phyloP scores from a whole-genome alignment of 2,888 invertebrate genomes.

The Perizoma flavofasciatum region DNA sequence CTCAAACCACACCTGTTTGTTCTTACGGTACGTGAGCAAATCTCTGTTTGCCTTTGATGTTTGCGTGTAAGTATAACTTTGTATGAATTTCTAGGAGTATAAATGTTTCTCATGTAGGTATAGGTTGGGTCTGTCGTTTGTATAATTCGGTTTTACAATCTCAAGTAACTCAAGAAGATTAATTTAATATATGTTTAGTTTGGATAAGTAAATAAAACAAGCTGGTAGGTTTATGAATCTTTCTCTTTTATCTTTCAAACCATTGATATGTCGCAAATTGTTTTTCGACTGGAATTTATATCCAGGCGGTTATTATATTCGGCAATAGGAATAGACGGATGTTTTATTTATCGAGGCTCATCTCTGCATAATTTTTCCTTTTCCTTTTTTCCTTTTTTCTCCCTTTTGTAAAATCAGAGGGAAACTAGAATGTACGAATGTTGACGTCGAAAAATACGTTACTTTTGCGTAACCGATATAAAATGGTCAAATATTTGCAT shows the following conservation, averaged over 20 bases:
- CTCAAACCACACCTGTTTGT: conserved; percentile 18
- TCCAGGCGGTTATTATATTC: conserved; percentile 15
- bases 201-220: too few species aligned
- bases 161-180: too few species aligned
- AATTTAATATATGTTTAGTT: too few species aligned
- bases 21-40: conserved; percentile 21
- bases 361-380: conserved; percentile 14
- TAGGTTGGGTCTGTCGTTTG: neutral
- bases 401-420: conserved; percentile 7
- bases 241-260: conserved; percentile 7
- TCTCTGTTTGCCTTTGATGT: conserved; percentile 19
- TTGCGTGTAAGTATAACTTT: conserved; percentile 9
- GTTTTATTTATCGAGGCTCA: conserved; percentile 27
- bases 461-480: neutral
- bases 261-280: conserved; percentile 9
- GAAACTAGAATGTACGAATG: neutral
- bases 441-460: neutral
- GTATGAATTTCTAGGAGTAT: conserved; percentile 7
- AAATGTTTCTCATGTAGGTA: neutral
- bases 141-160: too few species aligned
- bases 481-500: neutral
- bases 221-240: neutral
- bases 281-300: conserved; percentile 11
- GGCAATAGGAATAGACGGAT: conserved; percentile 16
- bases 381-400: conserved; percentile 17